Base-by-base conservation (phyloP, 2,797 vertebrate genomes). In the Tenualosa thibaudeaui region DNA sequence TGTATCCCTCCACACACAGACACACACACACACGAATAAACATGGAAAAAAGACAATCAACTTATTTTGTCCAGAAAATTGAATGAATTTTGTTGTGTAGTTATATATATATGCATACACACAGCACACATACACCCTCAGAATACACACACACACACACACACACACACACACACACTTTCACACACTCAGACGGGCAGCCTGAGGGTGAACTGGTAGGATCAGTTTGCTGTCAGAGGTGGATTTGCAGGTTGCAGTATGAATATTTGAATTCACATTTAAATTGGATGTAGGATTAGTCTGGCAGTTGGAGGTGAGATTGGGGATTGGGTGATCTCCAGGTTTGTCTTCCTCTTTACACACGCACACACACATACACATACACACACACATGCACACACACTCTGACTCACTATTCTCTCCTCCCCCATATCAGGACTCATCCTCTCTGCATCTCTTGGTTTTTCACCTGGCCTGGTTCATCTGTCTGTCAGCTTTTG, bases 181-280 rank as follows among this genome's bases (percentile, higher is more conserved):
- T 54, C 54, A 56, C 54, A 84, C 43, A 83, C 31, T 50, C 58
- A 65, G 17, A 62, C 58, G 40, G 13, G 40, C 37, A 46, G 40
- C 71, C 40, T 46, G 71, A 78, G 71, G 37, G 71, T 78, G 71
- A 78, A 78, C 37, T 46, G 71, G 71, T 78, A 78, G 71, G 71
- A 78, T 78, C 71, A 78, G 71, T 78, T 78, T 78, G 37, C 71
- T 78, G 71, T 78, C 78, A 84, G 83, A 81, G 81, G 58, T 82
- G 78, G 71, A 83, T 37, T 40, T 82, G 68, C 60, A 26, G 83
- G 46, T 81, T 60, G 22, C 31, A 81, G 86, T 71, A 53, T 82
- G 83, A 65, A 58, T 62, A 86, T 17, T 51, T 78, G 71, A 78
- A 78, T 78, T 78, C 71, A 40, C 71, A 78, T 78, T 78, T 46